Percentiles rank a stretch among this genome's conserved stretches.
phyloP scores from a whole-genome alignment of 2,797 vertebrate species.

The Eleutherodactylus coqui region DNA sequence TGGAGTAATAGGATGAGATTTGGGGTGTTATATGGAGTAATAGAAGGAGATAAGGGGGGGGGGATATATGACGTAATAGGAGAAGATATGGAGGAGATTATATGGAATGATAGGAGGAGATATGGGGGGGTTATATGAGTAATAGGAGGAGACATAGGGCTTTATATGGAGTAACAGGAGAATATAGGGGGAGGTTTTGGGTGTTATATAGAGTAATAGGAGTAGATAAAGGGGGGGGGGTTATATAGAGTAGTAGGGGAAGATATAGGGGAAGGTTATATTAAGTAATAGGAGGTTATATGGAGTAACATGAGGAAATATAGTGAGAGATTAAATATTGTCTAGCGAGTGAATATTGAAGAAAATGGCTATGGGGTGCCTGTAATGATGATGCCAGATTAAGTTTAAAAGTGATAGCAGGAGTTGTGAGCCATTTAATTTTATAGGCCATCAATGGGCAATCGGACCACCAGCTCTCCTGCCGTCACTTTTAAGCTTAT shows the following conservation, averaged over 20 bases:
- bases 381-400: no score
- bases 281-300: not conserved
- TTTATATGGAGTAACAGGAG: not conserved
- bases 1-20: not conserved
- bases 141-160: not conserved
- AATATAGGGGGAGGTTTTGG: not conserved
- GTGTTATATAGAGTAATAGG: not conserved
- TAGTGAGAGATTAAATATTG: not conserved
- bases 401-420: no score
- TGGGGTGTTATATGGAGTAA: no score
- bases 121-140: not conserved
- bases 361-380: no score
- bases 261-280: not conserved
- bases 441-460: no score
- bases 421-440: no score
- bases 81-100: not conserved
- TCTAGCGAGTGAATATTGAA: no score
- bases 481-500: no score
- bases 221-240: not conserved
- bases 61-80: not conserved
- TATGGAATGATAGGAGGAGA: not conserved
- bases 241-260: not conserved
- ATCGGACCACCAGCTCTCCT: no score
- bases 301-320: not conserved
- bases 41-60: not conserved